Evolutionary conservation across 2,113 vertebrate genomes (phyloP).

Genomic region (Psammodynastes pulverulentus): DNA sequence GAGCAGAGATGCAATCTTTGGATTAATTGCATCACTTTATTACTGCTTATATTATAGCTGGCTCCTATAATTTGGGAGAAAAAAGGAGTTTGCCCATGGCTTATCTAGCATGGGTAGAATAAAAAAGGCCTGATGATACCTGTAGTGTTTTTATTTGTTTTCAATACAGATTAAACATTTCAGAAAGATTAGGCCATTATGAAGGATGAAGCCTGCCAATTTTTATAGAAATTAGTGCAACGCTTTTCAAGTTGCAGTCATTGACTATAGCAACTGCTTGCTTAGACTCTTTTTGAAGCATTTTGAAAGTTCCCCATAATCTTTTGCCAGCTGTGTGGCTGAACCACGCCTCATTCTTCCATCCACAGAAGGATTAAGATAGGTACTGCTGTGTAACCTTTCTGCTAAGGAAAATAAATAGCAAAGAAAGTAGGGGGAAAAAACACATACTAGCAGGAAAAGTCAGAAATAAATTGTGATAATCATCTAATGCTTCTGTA

Average conservation of each 20-base stretch:
- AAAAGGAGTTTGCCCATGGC: neutral
- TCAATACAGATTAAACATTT: neutral
- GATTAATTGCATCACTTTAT: conserved; percentile 27
- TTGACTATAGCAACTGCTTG: neutral
- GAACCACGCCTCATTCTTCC: neutral
- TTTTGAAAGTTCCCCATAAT: neutral
- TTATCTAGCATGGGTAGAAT: neutral
- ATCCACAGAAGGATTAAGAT: neutral
- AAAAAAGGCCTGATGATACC: neutral
- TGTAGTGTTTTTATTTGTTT: neutral
- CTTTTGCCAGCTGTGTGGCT: neutral
- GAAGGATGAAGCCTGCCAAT: neutral
- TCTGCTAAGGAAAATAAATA: neutral
- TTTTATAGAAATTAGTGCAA: neutral
- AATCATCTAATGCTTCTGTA: neutral
- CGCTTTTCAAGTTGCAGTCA: neutral
- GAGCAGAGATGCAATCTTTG: neutral
- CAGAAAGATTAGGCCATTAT: neutral
- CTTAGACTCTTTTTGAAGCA: neutral
- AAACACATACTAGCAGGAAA: neutral
- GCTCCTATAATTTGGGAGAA: neutral
- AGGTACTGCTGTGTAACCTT: neutral
- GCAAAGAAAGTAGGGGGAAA: neutral
- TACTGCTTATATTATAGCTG: neutral
- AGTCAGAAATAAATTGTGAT: neutral